Base-by-base conservation (phyloP, 2,888 invertebrate species). In the Onthophagus sagittarius region DNA sequence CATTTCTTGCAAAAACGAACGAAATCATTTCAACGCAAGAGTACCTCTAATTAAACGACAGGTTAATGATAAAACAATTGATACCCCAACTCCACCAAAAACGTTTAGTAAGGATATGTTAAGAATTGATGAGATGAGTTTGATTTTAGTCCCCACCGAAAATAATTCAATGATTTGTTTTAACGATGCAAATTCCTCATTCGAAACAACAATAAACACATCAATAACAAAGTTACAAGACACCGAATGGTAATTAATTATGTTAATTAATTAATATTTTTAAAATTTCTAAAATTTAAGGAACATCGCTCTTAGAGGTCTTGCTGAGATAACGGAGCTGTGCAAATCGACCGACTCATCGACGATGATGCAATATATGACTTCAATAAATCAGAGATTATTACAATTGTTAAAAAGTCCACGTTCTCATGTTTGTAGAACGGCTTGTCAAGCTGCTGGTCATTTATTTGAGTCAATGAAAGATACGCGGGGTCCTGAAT, bases 401-500 rank as follows among this genome's bases (percentile, higher is more conserved):
- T 81, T 86, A 31, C 84, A 85, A 73, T 77, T 86, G 69, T 78
- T 86, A 39, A 82, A 82, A 71, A 85, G 85, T 78, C 84, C 86
- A 1, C 77, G 86, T 63, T 85, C 85, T 7, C 84, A 85, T 72
- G 85, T 86, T 15, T 84, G 85, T 71, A 80, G 86, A 62, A 84
- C 83, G 0, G 82, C 86, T 7, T 86, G 86, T 76, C 85, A 86
- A 78, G 83, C 84, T 5, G 80, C 85, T 5, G 85, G 85, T 31
- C 84, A 84, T 76, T 78, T 86, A 13, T 85, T 86, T 76, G 84
- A 84, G 75, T 83, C 82, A 39, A 80, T 85, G 65, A 85, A 84
- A 76, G 85, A 85, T 75, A 85, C 85, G 4, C 80, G 85, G 75
- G 80, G 85, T 73, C 86, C 86, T 32, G 86, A 93, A 82, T 89